These are phyloP conservation scores for Polydrusus cervinus DNA, from an alignment of 2,888 invertebrate genomes.

Conservation along the genomic window DNA sequence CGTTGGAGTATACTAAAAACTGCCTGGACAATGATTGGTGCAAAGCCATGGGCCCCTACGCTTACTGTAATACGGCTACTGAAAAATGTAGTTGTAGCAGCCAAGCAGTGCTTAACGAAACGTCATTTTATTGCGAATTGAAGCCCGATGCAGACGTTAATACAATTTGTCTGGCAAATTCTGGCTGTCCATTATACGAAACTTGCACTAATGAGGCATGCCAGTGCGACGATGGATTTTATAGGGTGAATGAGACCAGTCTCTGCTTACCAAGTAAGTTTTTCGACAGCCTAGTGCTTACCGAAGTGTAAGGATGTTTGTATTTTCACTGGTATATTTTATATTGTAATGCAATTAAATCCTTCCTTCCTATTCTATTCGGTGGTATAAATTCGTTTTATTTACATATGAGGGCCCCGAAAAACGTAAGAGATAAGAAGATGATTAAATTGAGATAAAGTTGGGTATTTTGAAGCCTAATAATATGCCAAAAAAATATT, in stretches of 20 bases:
- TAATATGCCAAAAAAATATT: no score
- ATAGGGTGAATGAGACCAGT: constrained; percentile 44
- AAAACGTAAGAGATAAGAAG: no score
- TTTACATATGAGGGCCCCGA: no score
- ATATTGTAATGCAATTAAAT: no score
- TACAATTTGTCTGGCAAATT: constrained; percentile 55
- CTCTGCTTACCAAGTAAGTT: constrained; percentile 59
- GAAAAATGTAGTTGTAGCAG: constrained; percentile 58
- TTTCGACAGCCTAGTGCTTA: no score
- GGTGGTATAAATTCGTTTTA: no score
- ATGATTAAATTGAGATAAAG: no score
- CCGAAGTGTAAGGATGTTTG: no score
- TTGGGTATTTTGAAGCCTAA: no score
- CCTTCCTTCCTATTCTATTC: no score
- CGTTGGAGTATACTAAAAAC: constrained; percentile 56
- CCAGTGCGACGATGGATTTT: constrained; percentile 57
- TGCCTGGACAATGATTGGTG: constrained; percentile 63
- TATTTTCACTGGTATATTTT: no score
- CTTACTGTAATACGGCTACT: constrained; percentile 57
- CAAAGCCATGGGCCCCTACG: constrained; percentile 59
- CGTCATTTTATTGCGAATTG: constrained; percentile 55
- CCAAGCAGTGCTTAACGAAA: constrained; percentile 55
- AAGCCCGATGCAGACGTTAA: constrained; percentile 27
- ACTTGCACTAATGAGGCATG: constrained; percentile 58
- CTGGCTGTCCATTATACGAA: constrained; percentile 57